Percentiles rank a stretch among this genome's conserved stretches.
phyloP scores from a whole-genome alignment of 2,797 vertebrate species.

The Chloroceryle amazona region DNA sequence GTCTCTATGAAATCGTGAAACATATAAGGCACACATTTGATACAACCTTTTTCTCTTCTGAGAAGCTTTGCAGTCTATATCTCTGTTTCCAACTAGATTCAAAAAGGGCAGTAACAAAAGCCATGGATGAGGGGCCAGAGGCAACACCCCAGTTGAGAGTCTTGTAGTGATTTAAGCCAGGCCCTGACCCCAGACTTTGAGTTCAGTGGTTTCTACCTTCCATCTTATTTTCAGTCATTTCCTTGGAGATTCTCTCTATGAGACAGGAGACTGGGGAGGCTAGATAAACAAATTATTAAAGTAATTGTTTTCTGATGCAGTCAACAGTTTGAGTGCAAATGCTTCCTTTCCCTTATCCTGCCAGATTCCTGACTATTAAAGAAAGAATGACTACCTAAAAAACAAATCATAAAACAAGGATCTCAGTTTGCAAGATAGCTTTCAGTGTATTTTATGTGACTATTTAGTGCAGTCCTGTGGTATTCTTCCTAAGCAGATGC shows the following conservation, averaged over 20 bases:
- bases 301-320: not conserved
- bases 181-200: not conserved
- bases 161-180: not conserved
- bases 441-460: not conserved
- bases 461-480: not conserved
- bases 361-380: not conserved
- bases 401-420: not conserved
- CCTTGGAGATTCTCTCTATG: not conserved
- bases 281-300: not conserved
- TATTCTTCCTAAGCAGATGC: not conserved
- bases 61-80: not conserved
- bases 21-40: fast-evolving
- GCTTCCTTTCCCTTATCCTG: not conserved
- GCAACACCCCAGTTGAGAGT: not conserved
- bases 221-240: not conserved
- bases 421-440: not conserved
- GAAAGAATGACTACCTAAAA: not conserved
- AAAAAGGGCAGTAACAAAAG: not conserved
- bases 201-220: not conserved
- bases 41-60: not conserved
- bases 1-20: not conserved
- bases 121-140: not conserved
- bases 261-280: not conserved
- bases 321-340: not conserved
- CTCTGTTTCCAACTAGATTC: not conserved